These are phyloP conservation scores for Buphagus erythrorhynchus DNA, from an alignment of 2,797 vertebrate species.

Conservation along the genomic window DNA sequence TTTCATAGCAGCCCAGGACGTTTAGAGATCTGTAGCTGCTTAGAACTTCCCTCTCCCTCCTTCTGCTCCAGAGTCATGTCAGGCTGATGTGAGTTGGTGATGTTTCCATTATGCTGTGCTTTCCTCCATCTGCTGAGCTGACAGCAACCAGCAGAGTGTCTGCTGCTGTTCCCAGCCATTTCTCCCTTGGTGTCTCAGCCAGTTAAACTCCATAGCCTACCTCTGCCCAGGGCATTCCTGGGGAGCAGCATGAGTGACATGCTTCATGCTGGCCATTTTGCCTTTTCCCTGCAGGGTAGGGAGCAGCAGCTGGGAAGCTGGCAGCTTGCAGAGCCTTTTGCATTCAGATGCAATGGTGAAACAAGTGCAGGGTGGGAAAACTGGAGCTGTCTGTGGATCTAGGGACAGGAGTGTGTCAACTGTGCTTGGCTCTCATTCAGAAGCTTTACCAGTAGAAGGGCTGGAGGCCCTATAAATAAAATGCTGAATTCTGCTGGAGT, in stretches of 20 bases:
- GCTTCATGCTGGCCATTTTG: neutral
- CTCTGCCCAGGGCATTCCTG: rapidly evolving
- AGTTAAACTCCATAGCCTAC: neutral
- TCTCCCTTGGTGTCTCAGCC: neutral
- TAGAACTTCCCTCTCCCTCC: neutral
- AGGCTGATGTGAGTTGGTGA: neutral
- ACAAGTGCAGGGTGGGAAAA: neutral
- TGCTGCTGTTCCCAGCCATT: neutral
- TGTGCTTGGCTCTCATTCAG: neutral
- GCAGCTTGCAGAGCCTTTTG: neutral
- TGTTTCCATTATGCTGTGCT: neutral
- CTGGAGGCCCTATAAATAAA: conserved; percentile 24
- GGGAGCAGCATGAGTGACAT: neutral
- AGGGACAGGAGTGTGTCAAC: neutral
- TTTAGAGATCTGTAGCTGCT: neutral
- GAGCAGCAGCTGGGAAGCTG: neutral
- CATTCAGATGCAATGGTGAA: rapidly evolving
- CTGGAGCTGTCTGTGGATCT: neutral
- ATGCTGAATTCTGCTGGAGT: neutral
- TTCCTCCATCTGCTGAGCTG: neutral
- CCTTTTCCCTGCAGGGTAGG: neutral
- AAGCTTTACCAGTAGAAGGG: neutral
- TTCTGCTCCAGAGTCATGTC: neutral
- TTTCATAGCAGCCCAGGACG: neutral
- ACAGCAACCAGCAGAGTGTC: neutral